Base-by-base conservation (phyloP, 2,888 invertebrate species). In the Stenolophus ochropezus region DNA sequence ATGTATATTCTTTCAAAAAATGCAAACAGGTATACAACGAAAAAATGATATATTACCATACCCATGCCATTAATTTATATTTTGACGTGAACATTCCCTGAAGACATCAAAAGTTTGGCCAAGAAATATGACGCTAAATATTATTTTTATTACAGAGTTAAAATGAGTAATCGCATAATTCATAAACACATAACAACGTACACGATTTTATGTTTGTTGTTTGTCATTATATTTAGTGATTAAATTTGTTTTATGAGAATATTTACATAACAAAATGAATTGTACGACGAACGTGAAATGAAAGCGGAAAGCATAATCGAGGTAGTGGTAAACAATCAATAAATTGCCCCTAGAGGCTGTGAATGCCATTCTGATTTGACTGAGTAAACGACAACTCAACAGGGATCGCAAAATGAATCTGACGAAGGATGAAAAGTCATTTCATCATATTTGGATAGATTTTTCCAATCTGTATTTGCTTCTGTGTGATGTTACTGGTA, bases 181-280 rank as follows among this genome's bases (percentile, higher is more conserved):
- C 25, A 61, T 61, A 69, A 69, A 69, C 33, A 69, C 27, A 27
- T 27, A 69, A 11, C 27, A 16, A 25, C 33, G 8, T 69, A 27
- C 25, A 18, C 2, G 33, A 16, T 61, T 23, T n/a, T 20, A 20
- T 69, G 42, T 69, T 69, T 69, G 65, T 33, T 18, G 33, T 33
- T 42, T 69, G 65, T 18, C 8, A 16, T 33, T 69, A 33, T 69
- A 69, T 69, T 69, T 69, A 42, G 65, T 33, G 73, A 73, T 73
- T 71, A 47, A 73, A 49, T 73, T 20, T 73, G 73, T 73, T 73
- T 73, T 73, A 49, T 49, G 73, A 73, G 47, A 73, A 47, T 73
- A 73, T 73, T 73, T 73, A 23, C 73, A 73, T 49, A 73, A 73
- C 23, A 73, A 73, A 49, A 73, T 73, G 65, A 33, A 69, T 69